These are phyloP conservation scores for Mesocricetus auratus DNA, from an alignment of 2,113 vertebrate species.

Conservation along the genomic window DNA sequence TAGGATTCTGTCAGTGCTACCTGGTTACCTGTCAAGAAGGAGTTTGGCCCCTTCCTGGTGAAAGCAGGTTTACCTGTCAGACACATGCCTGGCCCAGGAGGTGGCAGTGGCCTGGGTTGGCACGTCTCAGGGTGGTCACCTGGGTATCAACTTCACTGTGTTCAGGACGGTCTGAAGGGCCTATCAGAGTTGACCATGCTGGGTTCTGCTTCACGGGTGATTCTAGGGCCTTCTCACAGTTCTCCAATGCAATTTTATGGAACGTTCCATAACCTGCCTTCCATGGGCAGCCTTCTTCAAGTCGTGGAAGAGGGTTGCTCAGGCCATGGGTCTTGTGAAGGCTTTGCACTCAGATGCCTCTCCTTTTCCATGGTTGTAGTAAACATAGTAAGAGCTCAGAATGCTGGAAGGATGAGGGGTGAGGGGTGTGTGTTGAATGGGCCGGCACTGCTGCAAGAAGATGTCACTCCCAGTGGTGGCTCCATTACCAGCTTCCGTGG, in stretches of 20 bases:
- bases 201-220: neutral
- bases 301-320: neutral
- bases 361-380: rapidly evolving
- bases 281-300: neutral
- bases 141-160: neutral
- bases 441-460: neutral
- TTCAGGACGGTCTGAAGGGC: too few relatives aligned
- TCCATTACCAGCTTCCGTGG: neutral
- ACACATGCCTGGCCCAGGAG: neutral
- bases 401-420: rapidly evolving
- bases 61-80: neutral
- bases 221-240: neutral
- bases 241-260: neutral
- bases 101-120: neutral
- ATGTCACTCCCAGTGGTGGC: neutral
- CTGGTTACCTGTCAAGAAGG: rapidly evolving
- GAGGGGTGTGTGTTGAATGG: too few relatives aligned
- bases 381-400: neutral
- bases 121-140: neutral
- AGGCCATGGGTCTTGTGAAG: neutral
- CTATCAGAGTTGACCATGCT: neutral
- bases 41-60: rapidly evolving
- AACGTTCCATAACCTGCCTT: neutral
- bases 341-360: neutral
- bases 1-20: rapidly evolving